These are phyloP conservation scores for Ginglymostoma cirratum DNA, from an alignment of 2,113 vertebrate genomes.

Conservation along the genomic window DNA sequence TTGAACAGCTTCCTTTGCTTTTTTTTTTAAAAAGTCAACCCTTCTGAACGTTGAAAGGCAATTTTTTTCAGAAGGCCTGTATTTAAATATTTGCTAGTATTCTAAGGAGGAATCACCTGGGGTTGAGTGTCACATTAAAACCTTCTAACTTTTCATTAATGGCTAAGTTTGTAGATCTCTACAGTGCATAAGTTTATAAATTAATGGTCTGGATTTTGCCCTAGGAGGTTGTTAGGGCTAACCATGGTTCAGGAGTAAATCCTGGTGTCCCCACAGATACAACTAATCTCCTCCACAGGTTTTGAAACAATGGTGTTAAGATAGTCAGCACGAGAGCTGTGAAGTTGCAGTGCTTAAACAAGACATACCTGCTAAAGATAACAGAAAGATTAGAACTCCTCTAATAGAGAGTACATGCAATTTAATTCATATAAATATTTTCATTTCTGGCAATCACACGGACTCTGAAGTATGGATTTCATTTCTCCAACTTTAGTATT, in stretches of 20 bases:
- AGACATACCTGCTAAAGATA: neutral
- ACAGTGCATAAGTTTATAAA: neutral
- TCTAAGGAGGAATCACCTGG: neutral
- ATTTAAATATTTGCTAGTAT: too few species aligned
- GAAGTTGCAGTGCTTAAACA: neutral
- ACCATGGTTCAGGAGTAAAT: neutral
- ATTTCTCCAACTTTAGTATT: neutral
- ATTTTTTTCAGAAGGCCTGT: neutral
- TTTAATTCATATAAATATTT: neutral
- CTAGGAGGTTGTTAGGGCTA: neutral
- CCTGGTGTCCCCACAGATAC: neutral
- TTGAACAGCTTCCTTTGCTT: neutral
- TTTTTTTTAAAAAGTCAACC: neutral
- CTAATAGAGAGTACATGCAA: neutral
- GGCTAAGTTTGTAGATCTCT: neutral
- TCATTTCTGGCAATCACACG: neutral
- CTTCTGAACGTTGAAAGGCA: neutral
- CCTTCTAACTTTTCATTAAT: neutral
- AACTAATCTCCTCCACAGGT: neutral
- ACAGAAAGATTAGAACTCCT: neutral
- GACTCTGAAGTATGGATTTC: neutral
- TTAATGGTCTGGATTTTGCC: neutral
- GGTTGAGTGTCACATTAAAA: neutral
- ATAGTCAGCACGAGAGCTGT: neutral
- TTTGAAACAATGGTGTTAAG: neutral